These are phyloP conservation scores for Phymastichus coffea DNA, from an alignment of 1,140 invertebrate species.

Conservation along the genomic window DNA sequence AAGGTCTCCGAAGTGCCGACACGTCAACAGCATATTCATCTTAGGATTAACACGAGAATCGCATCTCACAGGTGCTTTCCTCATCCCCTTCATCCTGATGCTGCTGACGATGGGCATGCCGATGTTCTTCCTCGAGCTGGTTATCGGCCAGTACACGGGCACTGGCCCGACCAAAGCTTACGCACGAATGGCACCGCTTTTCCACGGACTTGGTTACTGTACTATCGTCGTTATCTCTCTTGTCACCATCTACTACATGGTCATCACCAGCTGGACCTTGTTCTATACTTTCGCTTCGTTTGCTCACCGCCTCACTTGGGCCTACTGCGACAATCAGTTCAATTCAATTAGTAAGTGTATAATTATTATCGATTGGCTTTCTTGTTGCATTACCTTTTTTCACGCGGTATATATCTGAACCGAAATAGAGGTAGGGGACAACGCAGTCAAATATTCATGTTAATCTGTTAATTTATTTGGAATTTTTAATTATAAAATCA, in stretches of 20 bases:
- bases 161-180: conserved; percentile 63
- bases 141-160: conserved; percentile 66
- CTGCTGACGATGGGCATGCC: conserved; percentile 76
- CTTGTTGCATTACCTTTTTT: not conserved
- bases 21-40: too few species aligned
- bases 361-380: not conserved
- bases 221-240: conserved; percentile 74
- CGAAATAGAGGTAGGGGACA: too few species aligned
- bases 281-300: conserved; percentile 77
- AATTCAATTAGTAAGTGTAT: conserved; percentile 64
- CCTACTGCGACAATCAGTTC: conserved; percentile 69
- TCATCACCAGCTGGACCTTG: conserved; percentile 77
- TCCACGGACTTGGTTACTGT: conserved; percentile 67
- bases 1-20: too few species aligned
- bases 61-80: conserved; percentile 66
- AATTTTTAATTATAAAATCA: too few species aligned
- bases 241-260: conserved; percentile 81
- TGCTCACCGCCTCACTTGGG: conserved; percentile 68
- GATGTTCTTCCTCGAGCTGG: conserved; percentile 71
- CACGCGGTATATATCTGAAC: too few species aligned
- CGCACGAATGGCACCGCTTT: conserved; percentile 62
- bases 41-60: not conserved
- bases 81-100: conserved; percentile 79
- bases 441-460: too few species aligned
- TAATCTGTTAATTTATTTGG: too few species aligned